phyloP scores from a whole-genome alignment of 2,888 invertebrate species.

The Apodemia zela region DNA sequence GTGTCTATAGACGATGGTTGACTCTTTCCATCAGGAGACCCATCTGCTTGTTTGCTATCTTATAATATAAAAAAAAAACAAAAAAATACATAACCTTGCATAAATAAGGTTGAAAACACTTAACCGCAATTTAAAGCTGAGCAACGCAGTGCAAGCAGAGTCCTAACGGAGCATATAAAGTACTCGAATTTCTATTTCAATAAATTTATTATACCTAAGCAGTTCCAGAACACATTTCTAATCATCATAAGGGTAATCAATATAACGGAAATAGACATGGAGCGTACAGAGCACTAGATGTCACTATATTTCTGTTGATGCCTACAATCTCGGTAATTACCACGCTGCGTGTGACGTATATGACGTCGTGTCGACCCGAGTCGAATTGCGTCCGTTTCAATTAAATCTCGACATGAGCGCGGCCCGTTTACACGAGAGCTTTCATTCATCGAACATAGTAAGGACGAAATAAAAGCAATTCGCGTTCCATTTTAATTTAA shows the following conservation, averaged over 20 bases:
- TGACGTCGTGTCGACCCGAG: constrained; percentile 38
- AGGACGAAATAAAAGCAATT: constrained; percentile 37
- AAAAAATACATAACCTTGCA: no score
- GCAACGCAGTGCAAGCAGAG: no score
- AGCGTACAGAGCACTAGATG: constrained; percentile 51
- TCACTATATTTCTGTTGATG: constrained; percentile 49
- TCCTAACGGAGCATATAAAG: no score
- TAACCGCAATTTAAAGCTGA: no score
- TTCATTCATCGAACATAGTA: constrained; percentile 49
- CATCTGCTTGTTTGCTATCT: no score
- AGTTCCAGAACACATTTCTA: neutral
- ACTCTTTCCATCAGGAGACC: no score
- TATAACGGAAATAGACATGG: neutral
- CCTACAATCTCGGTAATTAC: constrained; percentile 61
- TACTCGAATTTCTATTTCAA: no score
- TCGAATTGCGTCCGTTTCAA: constrained; percentile 62
- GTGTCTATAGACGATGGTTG: no score
- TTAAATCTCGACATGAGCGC: constrained; percentile 59
- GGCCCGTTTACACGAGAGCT: constrained; percentile 47
- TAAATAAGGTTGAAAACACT: no score
- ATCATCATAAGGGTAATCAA: neutral
- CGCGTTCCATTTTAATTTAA: constrained; percentile 32
- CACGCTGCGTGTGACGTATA: constrained; percentile 40
- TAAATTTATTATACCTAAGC: no score
- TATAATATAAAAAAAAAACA: no score